Percentiles rank a stretch among this genome's conserved stretches.
Conservation (phyloP, 1,140 invertebrate genomes). For the Mamestra configurata region DNA sequence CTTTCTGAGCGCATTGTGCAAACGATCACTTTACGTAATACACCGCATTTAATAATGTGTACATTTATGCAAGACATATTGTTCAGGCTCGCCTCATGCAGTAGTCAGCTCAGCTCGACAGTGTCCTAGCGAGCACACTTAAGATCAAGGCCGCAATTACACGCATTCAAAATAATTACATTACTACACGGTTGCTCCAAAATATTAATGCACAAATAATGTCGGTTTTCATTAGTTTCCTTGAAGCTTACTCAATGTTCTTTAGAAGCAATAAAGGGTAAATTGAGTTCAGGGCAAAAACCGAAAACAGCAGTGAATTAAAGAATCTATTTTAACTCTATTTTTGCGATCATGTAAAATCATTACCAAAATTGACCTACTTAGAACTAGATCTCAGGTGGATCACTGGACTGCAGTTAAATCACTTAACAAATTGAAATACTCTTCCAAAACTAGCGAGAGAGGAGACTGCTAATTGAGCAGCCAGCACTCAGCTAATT, state of each 20-base stretch:
- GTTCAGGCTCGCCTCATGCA: background rate
- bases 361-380: too few relatives aligned
- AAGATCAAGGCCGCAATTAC: constrained; percentile 13
- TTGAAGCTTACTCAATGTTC: background rate
- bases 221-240: background rate
- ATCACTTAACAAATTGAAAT: background rate
- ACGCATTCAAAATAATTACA: constrained; percentile 2
- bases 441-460: background rate
- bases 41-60: constrained; percentile 35
- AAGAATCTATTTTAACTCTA: too few relatives aligned
- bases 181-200: background rate
- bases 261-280: background rate
- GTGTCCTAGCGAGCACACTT: background rate
- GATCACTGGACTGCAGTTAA: background rate
- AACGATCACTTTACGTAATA: constrained; percentile 38
- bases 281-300: too few relatives aligned
- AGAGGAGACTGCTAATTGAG: background rate
- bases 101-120: background rate
- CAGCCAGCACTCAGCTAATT: background rate
- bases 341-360: too few relatives aligned
- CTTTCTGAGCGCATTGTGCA: constrained; percentile 47
- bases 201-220: background rate
- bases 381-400: too few relatives aligned
- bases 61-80: constrained; percentile 22
- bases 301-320: too few relatives aligned